Percentiles rank a stretch among this genome's conserved stretches.
Evolutionary conservation across 2,888 invertebrate species (phyloP).

Genomic region (Stenodema calcarata): DNA sequence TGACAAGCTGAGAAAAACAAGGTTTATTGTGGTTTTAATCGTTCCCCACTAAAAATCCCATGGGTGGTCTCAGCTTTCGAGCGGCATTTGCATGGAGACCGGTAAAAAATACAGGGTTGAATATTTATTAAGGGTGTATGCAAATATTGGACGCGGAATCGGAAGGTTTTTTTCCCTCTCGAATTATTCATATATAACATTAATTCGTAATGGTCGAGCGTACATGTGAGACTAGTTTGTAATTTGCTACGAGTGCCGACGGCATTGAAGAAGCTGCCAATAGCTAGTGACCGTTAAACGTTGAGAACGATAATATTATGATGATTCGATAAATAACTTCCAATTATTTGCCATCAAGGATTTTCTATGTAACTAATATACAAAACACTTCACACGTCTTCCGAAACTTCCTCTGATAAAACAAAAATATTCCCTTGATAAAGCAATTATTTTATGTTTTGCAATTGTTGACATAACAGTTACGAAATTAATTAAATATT

Average conservation of each 20-base stretch:
- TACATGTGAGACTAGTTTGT: not conserved
- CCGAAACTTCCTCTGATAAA: too few relatives aligned
- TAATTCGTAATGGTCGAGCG: not conserved
- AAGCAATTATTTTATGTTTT: too few relatives aligned
- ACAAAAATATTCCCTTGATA: too few relatives aligned
- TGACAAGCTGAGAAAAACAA: not conserved
- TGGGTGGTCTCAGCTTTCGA: not conserved
- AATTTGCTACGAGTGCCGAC: not conserved
- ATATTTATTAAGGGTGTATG: not conserved
- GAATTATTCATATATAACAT: not conserved
- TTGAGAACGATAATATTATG: too few relatives aligned
- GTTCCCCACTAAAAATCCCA: not conserved
- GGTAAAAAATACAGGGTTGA: not conserved
- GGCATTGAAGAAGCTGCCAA: not conserved
- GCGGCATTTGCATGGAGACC: not conserved
- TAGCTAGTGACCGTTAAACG: too few relatives aligned
- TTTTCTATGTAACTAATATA: too few relatives aligned
- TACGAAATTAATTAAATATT: too few relatives aligned
- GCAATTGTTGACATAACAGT: too few relatives aligned
- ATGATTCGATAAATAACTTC: too few relatives aligned
- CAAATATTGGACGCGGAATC: not conserved
- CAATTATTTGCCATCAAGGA: too few relatives aligned
- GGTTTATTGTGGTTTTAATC: not conserved
- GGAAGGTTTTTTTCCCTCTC: not conserved
- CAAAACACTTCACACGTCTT: too few relatives aligned